Base-by-base conservation (phyloP, 2,888 invertebrate genomes). In the Pasiphila rectangulata region DNA sequence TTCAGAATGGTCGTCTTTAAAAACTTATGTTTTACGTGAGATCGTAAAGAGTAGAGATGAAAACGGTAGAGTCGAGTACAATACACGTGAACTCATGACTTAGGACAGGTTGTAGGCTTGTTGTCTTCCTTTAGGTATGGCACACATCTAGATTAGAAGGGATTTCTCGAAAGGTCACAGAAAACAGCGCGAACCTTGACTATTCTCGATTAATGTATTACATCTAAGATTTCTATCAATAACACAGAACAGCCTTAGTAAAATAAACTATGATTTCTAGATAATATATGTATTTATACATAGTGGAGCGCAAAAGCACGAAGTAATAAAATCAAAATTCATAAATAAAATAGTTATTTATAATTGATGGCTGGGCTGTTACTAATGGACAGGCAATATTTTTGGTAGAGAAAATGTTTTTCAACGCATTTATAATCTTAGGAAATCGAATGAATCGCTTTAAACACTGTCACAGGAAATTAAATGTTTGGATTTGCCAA, bases 181-280 rank as follows among this genome's bases (percentile, higher is more conserved):
- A 40, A 45, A 45, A 44, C 9, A 19, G 16, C n/a, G n/a, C n/a
- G 36, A 49, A 41, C 49, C 49, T 41, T 30, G 44, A 20, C 24
- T 37, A 35, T 42, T 34, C 27, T 32, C 9, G 35, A 40, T 40
- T 40, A 36, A 49, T 45, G 27, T 30, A 25, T 30, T 27, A 24
- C 35, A 30, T 44, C 39, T 35, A 24, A 44, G 39, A 49, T 44
- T 36, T 29, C 10, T 44, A 40, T 24, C 44, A 21, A 27, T 15
- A 20, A 15, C 19, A n/a, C n/a, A n/a, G n/a, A n/a, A n/a, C n/a
- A n/a, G n/a, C n/a, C 16, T 27, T 13, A 32, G 17, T 32, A 32
- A 32, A 29, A 48, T 48, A 39, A 49, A 44, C 39, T 39, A 35
- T 37, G 39, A 44, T 44, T 44, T 36, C 39, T 40, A 44, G 35